Evolutionary conservation across 2,888 invertebrate genomes (phyloP).

Genomic region (Agrotis ipsilon): DNA sequence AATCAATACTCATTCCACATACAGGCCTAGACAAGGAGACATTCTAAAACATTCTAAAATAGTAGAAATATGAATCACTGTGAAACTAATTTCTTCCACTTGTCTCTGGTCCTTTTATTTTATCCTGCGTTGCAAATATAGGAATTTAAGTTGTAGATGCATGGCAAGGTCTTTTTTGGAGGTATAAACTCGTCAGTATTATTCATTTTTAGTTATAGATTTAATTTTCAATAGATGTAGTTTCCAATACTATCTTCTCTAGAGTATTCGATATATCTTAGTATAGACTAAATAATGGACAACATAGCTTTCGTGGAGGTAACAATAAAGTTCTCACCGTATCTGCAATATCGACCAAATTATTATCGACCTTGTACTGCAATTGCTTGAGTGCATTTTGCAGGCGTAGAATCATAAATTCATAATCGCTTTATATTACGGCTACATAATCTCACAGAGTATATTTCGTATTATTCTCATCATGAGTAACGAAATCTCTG

Average conservation of each 20-base stretch:
- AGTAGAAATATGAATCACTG: too few species aligned
- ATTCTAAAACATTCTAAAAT: too few species aligned
- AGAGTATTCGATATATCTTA: neutral
- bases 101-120: neutral
- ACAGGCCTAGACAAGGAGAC: too few species aligned
- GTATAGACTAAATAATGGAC: neutral
- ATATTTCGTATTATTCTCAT: neutral
- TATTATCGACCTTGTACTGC: neutral
- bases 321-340: neutral
- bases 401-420: neutral
- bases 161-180: neutral
- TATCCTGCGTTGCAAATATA: constrained; percentile 29
- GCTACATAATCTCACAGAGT: neutral
- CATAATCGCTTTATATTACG: constrained; percentile 1
- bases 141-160: constrained; percentile 20
- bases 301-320: neutral
- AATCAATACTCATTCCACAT: constrained; percentile 19
- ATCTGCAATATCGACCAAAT: neutral
- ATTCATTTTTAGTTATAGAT: neutral
- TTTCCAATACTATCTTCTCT: neutral
- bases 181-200: neutral
- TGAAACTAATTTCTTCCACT: too few species aligned
- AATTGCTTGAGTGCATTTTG: neutral
- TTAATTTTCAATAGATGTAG: neutral
- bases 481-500: neutral